Evolutionary conservation across 2,888 invertebrate species (phyloP).

Genomic region (Microchrysa polita): DNA sequence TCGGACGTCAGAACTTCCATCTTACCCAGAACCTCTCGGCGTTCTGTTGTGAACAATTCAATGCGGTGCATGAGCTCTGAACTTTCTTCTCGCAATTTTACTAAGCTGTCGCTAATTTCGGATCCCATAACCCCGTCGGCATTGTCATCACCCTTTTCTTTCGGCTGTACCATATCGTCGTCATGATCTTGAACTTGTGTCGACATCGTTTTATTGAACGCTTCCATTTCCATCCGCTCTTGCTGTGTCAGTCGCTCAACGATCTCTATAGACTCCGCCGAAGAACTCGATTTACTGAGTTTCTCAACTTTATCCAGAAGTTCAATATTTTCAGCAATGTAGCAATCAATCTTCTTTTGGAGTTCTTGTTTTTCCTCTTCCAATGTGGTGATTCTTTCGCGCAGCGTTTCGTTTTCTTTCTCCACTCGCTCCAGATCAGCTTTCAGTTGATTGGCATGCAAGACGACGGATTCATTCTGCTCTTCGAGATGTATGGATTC

Average conservation of each 20-base stretch:
- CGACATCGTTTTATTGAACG: constrained; percentile 68
- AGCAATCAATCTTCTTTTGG: constrained; percentile 71
- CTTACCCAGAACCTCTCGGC: constrained; percentile 75
- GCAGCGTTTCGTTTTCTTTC: constrained; percentile 68
- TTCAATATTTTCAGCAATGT: constrained; percentile 79
- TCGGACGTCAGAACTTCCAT: constrained; percentile 71
- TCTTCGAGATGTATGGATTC: constrained; percentile 82
- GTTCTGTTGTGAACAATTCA: constrained; percentile 74
- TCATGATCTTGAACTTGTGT: background rate
- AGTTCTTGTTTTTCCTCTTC: constrained; percentile 71
- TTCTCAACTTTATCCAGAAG: constrained; percentile 78
- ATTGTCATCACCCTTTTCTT: background rate
- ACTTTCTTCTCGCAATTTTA: constrained; percentile 71
- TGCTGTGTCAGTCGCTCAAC: constrained; percentile 77
- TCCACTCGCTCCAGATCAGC: constrained; percentile 66
- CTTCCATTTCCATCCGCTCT: constrained; percentile 75
- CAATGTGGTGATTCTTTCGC: constrained; percentile 68
- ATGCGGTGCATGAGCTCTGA: constrained; percentile 74
- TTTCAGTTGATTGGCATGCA: constrained; percentile 63
- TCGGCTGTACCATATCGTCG: constrained; percentile 49
- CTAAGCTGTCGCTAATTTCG: constrained; percentile 67
- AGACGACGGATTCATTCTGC: constrained; percentile 65
- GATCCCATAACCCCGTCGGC: constrained; percentile 47
- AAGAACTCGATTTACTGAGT: constrained; percentile 75
- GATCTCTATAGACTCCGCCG: constrained; percentile 80